Evolutionary conservation across 2,888 invertebrate genomes (phyloP).

Genomic region (Melieria picta): DNA sequence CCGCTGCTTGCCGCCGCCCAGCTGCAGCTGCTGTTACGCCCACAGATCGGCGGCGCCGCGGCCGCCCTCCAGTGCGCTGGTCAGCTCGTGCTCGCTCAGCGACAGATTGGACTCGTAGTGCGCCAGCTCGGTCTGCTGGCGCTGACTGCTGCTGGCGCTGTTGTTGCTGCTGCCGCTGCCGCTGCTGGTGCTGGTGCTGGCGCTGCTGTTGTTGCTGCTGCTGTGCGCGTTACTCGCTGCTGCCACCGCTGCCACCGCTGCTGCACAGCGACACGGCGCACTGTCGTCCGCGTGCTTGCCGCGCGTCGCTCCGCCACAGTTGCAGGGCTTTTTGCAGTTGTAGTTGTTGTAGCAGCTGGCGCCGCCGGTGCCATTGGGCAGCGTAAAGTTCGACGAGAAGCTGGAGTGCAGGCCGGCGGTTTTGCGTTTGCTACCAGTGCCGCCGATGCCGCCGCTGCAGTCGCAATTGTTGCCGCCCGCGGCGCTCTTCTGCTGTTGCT

Average conservation of each 20-base stretch:
- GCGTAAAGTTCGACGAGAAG: constrained; percentile 61
- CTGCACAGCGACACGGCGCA: constrained; percentile 41
- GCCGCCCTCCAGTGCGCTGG: constrained; percentile 49
- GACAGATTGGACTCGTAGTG: constrained; percentile 63
- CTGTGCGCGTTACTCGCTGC: constrained; percentile 45
- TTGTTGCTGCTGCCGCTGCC: constrained; percentile 43
- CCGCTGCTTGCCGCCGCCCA: constrained; percentile 40
- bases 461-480: constrained; percentile 50
- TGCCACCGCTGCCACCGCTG: not conserved
- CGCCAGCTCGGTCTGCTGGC: constrained; percentile 51
- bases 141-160: constrained; percentile 51
- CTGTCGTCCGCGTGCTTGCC: constrained; percentile 41
- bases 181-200: constrained; percentile 41
- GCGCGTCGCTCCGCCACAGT: constrained; percentile 45
- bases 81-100: constrained; percentile 46
- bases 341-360: constrained; percentile 48
- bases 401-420: constrained; percentile 52
- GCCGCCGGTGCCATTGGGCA: constrained; percentile 37
- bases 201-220: constrained; percentile 12
- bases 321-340: constrained; percentile 60
- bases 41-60: constrained; percentile 51
- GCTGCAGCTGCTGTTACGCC: constrained; percentile 57
- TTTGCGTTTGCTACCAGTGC: constrained; percentile 19
- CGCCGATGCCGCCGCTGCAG: constrained; percentile 49
- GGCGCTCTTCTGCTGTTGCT: constrained; percentile 29